Evolutionary conservation across 2,797 vertebrate genomes (phyloP), one percentile per base, ranked within the genome.

Genomic region (Poecile montanus): DNA sequence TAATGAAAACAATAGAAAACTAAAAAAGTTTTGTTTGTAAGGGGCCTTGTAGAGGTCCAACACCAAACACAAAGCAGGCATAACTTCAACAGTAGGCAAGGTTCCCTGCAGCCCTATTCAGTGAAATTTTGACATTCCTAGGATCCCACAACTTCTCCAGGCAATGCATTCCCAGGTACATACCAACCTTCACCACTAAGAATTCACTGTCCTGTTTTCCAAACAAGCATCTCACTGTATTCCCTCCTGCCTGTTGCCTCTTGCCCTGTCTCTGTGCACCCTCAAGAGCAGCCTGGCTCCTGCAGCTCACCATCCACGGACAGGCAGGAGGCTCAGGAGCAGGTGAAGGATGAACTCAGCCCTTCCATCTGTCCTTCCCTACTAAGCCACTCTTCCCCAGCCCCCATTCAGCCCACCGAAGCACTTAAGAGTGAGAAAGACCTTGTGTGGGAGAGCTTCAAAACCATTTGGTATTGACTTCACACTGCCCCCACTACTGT

Each of bases 241-340:
- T 58, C 16, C 16, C 44, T 50, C 13, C 53, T 12, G 16, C 57
- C 20, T 3, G 1, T 0, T 27, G 36, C 53, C 89, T 30, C 63
- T 32, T 27, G 21, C 11, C 30, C 58, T 2, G 9, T 6, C 74
- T 3, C 50, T 2, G 6, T 1, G 30, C 2, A 3, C 3, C 17
- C 36, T 1, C 0, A 0, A 40, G n/a, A 9, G 54, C 47, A 45
- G 29, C 50, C 58, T 19, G 61, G 42, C 42, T 45, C 17, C 83
- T 48, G 40, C 25, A 17, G 25, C 16, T 40, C 44, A 13, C 16
- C 8, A 5, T 0, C 6, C 62, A 7, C 0, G 7, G 42, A 27
- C 47, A 20, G 0, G 0, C 0, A 2, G 44, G 19, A 14, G 45
- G 20, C 48, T 72, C 1, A 18, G 12, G 44, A 15, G 10, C 45